A percentile compares a stretch with the other conserved stretches of the same genome.
Evolutionary conservation across 2,888 invertebrate genomes (phyloP).

Genomic region (Diadegma fenestrale): DNA sequence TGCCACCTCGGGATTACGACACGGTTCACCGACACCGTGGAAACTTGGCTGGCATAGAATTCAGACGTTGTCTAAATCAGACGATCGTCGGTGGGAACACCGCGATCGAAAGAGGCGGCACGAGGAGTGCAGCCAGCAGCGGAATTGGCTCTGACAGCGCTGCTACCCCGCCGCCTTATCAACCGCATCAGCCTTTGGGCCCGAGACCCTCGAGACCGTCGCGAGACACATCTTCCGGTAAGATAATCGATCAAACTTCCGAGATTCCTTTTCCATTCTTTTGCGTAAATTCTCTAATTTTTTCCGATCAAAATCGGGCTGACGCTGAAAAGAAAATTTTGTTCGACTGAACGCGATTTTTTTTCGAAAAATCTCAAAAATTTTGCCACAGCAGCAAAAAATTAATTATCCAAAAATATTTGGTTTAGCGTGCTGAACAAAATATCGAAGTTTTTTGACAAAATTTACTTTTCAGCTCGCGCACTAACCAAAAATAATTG

Average conservation of each 20-base stretch:
- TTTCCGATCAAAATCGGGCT: too few relatives aligned
- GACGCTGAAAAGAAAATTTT: too few relatives aligned
- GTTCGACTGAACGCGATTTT: too few relatives aligned
- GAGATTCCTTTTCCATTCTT: neutral
- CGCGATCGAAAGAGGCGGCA: constrained; percentile 80
- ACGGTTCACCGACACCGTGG: constrained; percentile 93
- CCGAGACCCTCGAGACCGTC: constrained; percentile 83
- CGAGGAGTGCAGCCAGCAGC: constrained; percentile 91
- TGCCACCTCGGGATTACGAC: constrained; percentile 98
- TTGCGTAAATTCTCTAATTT: too few relatives aligned
- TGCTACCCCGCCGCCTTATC: constrained; percentile 89
- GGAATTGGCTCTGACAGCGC: constrained; percentile 96
- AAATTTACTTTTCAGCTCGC: too few relatives aligned
- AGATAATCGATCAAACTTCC: constrained; percentile 65
- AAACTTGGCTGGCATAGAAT: constrained; percentile 90
- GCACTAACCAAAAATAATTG: neutral
- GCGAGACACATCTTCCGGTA: constrained; percentile 83
- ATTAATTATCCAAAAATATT: too few relatives aligned
- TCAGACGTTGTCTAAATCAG: constrained; percentile 89
- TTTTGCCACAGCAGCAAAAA: too few relatives aligned
- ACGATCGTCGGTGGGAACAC: constrained; percentile 88
- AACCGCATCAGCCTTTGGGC: constrained; percentile 80
- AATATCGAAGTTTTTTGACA: too few relatives aligned
- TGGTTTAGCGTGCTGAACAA: too few relatives aligned
- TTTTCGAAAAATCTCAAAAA: too few relatives aligned